Conservation (phyloP, 2,888 invertebrate genomes). For the Patella depressa region DNA sequence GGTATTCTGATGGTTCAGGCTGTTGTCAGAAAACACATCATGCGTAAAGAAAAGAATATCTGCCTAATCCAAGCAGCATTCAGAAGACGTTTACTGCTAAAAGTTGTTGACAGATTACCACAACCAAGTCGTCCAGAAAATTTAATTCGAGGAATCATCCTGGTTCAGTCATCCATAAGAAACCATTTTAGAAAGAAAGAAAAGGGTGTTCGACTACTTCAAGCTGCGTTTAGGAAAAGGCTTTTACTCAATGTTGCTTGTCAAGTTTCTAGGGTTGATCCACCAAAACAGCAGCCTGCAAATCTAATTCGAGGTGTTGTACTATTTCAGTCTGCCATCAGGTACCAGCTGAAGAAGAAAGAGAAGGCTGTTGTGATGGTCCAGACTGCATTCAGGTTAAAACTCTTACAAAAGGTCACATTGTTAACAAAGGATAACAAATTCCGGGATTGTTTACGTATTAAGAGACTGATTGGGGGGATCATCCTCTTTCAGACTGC, state of each 20-base stretch:
- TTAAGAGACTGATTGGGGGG: background rate
- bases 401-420: background rate
- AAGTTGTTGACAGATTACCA: background rate
- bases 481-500: background rate
- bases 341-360: background rate
- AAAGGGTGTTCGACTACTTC: background rate
- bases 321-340: background rate
- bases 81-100: background rate
- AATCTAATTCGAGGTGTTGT: background rate
- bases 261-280: background rate
- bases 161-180: background rate
- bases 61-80: background rate
- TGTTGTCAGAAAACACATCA: background rate
- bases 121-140: background rate
- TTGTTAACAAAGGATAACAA: background rate
- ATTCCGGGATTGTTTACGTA: constrained; percentile 1
- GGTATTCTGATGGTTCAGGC: background rate
- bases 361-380: background rate
- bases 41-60: background rate
- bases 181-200: background rate
- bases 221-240: background rate
- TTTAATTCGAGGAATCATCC: background rate
- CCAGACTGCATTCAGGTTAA: background rate
- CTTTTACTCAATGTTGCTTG: background rate
- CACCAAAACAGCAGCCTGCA: background rate